Conservation (phyloP, 2,888 invertebrate species). For the Oithona nana region DNA sequence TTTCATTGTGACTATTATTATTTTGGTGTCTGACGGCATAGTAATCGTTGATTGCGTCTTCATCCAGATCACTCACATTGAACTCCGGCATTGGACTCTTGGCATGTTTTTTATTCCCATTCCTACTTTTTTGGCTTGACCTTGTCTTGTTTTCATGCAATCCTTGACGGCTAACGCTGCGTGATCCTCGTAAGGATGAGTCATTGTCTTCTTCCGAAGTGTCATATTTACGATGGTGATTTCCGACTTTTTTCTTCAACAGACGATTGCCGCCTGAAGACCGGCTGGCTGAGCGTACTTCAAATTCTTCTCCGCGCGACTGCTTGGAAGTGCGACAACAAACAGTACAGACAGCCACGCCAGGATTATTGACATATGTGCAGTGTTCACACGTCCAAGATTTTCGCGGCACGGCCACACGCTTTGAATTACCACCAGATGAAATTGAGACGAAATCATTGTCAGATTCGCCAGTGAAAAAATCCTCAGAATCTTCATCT, state of each 20-base stretch:
- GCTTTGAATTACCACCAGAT: slow-evolving; percentile 29
- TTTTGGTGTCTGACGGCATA: slow-evolving; percentile 7
- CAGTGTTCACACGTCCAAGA: slow-evolving; percentile 74
- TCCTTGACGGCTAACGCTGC: not conserved
- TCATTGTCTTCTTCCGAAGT: not conserved
- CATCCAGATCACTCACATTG: slow-evolving; percentile 9
- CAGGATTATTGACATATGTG: slow-evolving; percentile 63
- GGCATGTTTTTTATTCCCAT: not conserved
- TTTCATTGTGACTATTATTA: not conserved
- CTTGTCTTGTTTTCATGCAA: not conserved
- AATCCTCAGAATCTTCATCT: slow-evolving; percentile 19
- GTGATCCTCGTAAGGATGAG: not conserved
- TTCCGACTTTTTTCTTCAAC: not conserved
- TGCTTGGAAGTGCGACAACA: slow-evolving; percentile 54
- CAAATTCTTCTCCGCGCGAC: slow-evolving; percentile 15
- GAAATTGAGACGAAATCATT: slow-evolving; percentile 24
- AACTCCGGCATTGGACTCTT: not conserved
- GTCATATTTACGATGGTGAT: not conserved
- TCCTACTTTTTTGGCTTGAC: not conserved
- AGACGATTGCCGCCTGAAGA: not conserved
- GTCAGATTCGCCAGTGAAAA: slow-evolving; percentile 19
- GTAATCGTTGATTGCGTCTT: slow-evolving; percentile 13
- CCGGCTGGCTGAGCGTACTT: not conserved
- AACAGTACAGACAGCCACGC: slow-evolving; percentile 55
- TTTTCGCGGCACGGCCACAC: slow-evolving; percentile 20